Evolutionary conservation across 2,888 invertebrate species (phyloP), one percentile per base, ranked within the genome.

Genomic region (Drosophila leonis): DNA sequence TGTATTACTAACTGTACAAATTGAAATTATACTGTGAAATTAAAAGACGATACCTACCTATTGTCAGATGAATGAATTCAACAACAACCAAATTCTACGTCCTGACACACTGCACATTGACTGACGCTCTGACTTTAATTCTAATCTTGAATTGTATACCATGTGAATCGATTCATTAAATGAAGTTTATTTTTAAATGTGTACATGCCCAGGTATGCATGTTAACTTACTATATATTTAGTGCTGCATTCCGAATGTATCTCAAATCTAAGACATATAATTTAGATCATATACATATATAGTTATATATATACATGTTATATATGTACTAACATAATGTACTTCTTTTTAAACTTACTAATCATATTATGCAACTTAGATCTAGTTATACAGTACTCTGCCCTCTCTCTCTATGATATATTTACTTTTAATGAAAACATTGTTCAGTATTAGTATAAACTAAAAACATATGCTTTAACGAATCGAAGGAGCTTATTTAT

Each of bases 11-110:
- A 31, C 27, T 55, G 20, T 55, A 55, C 41, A 41, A 41, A 55
- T 20, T 41, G 29, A 41, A 55, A 56, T 56, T 33, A 10, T 13
- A 37, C 55, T 33, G 56, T 55, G 15, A 55, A 42, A 56, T 55
- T 20, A 29, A 29, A 31, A 3, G 18, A 6, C 41, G 12, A 55
- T 0, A 5, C 55, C 4, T 8, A 55, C 41, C 8, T 5, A 42
- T 9, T 29, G 15, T 18, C 41, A 10, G 41, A 4, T n/a, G 18
- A 41, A 42, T 13, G 12, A 18, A 29, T 27, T 24, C 2, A 6
- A 24, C 24, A 24, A 15, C 12, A 13, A 3, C n/a, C n/a, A 5
- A 27, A 24, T 12, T 0, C 4, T 0, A 9, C 35, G 35, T n/a
- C 7, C 1, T 5, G 4, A 18, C 18, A 6, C 10, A n/a, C 24